Percentiles rank a stretch among this genome's conserved stretches.
Conservation (phyloP, 2,113 vertebrate genomes). For the Hystrix cristata region DNA sequence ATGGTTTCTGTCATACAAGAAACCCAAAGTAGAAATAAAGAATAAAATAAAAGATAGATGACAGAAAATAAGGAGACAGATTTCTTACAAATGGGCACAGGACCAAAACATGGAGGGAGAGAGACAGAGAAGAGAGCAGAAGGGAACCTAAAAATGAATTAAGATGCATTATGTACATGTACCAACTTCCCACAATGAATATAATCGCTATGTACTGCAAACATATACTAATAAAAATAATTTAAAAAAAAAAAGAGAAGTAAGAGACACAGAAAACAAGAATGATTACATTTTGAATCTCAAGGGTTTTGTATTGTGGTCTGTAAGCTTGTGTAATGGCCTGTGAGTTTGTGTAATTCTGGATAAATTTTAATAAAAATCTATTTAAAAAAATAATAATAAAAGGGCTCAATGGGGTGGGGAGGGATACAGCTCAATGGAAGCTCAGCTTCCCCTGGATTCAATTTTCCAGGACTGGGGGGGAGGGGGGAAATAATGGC, state of each 20-base stretch:
- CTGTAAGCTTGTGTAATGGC: too few species aligned
- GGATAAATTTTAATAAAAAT: too few species aligned
- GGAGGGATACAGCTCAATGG: background rate
- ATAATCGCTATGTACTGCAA: background rate
- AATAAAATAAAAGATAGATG: background rate
- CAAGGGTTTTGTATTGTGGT: background rate
- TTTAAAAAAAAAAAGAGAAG: background rate
- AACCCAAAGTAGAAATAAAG: background rate
- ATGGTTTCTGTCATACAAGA: background rate
- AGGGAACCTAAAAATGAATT: background rate
- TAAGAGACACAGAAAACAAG: background rate
- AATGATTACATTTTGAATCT: background rate
- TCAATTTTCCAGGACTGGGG: background rate
- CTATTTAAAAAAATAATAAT: background rate
- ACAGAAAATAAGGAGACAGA: background rate
- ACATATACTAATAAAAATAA: background rate
- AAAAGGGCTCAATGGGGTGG: too few species aligned
- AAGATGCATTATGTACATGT: background rate
- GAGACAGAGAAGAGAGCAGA: background rate
- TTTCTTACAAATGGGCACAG: background rate
- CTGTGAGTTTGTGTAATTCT: too few species aligned
- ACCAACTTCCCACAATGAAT: background rate
- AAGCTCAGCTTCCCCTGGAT: background rate
- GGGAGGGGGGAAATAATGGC: background rate
- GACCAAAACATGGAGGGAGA: background rate